A percentile compares a stretch with the other conserved stretches of the same genome.
phyloP scores from a whole-genome alignment of 2,888 invertebrate genomes.

The Drosophila algonquin region DNA sequence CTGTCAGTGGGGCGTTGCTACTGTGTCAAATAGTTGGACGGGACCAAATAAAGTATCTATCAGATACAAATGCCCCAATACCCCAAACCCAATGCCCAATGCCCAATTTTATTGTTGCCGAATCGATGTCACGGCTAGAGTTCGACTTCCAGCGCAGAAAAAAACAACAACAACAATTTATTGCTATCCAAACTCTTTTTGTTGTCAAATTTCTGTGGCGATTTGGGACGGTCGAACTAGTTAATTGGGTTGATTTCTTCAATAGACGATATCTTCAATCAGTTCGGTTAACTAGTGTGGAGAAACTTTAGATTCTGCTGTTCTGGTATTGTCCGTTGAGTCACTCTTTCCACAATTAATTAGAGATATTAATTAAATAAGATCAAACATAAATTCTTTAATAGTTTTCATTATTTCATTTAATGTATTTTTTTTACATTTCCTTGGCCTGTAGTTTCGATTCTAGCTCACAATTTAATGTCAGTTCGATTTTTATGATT shows the following conservation, averaged over 20 bases:
- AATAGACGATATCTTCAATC: constrained; percentile 20
- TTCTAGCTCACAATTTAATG: too few relatives aligned
- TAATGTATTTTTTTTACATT: not conserved
- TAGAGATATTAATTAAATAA: not conserved
- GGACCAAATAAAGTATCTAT: constrained; percentile 53
- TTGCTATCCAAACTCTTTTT: constrained; percentile 37
- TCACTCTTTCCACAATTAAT: too few relatives aligned
- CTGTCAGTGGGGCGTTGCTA: constrained; percentile 77
- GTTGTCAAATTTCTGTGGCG: constrained; percentile 18
- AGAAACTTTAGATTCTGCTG: too few relatives aligned
- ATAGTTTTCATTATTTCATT: not conserved
- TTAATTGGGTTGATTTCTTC: constrained; percentile 62
- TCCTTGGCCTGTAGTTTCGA: not conserved
- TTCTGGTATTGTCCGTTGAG: too few relatives aligned
- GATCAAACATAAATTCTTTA: not conserved
- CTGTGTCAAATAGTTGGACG: constrained; percentile 64
- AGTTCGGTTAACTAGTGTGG: not conserved
- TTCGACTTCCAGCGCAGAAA: constrained; percentile 12
- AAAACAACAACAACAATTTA: constrained; percentile 39
- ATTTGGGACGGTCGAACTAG: constrained; percentile 41
- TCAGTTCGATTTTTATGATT: not conserved
- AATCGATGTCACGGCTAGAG: constrained; percentile 64
- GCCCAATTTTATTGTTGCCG: constrained; percentile 63
- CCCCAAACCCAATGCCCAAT: constrained; percentile 48
- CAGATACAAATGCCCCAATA: constrained; percentile 52